Base-by-base conservation (phyloP, 2,797 vertebrate genomes). In the Microctenopoma stevenorrisi region DNA sequence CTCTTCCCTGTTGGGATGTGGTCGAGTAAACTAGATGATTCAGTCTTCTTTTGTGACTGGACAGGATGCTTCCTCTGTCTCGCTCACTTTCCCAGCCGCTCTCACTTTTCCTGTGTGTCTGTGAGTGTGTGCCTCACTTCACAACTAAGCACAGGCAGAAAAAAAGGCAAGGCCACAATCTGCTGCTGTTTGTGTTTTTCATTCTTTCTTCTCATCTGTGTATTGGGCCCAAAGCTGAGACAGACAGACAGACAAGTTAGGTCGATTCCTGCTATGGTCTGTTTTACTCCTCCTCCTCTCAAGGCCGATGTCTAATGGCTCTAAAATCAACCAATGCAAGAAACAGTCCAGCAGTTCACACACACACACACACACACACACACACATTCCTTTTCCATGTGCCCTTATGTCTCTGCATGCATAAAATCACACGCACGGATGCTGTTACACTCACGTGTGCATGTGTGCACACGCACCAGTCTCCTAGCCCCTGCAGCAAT, bases 401-500 rank as follows among this genome's bases (percentile, higher is more conserved):
- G 40, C 33, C 25, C 55, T 60, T 65, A 33, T 63, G 43, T 60
- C 33, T 49, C 35, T 25, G 49, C 60, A 30, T 13, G 81, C 40
- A 54, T 42, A 49, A 47, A 59, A 69, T 67, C 38, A 51, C 30
- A 62, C 68, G 42, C 26, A 65, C 68, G 59, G 68, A 74, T 53
- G 66, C 50, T 50, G 16, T 57, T 48, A 48, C 30, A 46, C 52
- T 66, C 40, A 60, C 61, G 37, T 46, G 37, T 48, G 66, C 42
- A 69, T 51, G 60, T 37, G 49, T 38, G 68, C 43, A n/a, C 43
- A 44, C 43, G 1, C n/a, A 47, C 44, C 35, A 68, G 82, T 86
- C 88, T 85, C 87, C 57, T 83, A 76, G 80, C 85, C 88, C 88
- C 89, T 63, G 65, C 88, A 90, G 91, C 89, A 91, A 93, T 93